Evolutionary conservation across 2,797 vertebrate species (phyloP).

Genomic region (Megaceryle alcyon): DNA sequence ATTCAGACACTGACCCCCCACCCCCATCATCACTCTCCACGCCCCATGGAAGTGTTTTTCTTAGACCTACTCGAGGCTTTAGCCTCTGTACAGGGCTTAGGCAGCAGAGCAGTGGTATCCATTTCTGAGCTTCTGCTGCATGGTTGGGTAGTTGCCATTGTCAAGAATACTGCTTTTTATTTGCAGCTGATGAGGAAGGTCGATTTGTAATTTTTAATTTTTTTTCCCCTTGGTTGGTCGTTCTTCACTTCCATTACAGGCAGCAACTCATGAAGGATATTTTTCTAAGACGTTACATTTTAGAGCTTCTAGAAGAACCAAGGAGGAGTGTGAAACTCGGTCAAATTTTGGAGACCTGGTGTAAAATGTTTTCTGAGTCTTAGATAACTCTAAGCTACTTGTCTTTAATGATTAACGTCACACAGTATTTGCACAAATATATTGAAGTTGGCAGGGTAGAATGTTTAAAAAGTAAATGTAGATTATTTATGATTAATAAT

Average conservation of each 20-base stretch:
- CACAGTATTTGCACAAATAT: not conserved
- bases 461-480: not conserved
- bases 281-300: not conserved
- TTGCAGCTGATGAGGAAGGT: not conserved
- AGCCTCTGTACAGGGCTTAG: rapidly evolving
- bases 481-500: not conserved
- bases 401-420: not conserved
- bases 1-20: not conserved
- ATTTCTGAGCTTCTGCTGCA: not conserved
- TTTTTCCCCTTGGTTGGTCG: not conserved
- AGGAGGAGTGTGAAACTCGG: not conserved
- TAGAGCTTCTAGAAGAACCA: not conserved
- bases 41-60: not conserved
- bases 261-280: not conserved
- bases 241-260: not conserved
- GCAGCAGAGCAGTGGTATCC: not conserved
- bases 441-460: not conserved
- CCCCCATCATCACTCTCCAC: not conserved
- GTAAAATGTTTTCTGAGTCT: not conserved
- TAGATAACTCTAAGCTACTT: not conserved
- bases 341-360: not conserved
- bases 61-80: not conserved
- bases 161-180: not conserved
- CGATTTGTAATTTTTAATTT: not conserved
- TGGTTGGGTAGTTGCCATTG: not conserved